Conservation (phyloP, 2,888 invertebrate genomes). For the Platypus cylindrus region DNA sequence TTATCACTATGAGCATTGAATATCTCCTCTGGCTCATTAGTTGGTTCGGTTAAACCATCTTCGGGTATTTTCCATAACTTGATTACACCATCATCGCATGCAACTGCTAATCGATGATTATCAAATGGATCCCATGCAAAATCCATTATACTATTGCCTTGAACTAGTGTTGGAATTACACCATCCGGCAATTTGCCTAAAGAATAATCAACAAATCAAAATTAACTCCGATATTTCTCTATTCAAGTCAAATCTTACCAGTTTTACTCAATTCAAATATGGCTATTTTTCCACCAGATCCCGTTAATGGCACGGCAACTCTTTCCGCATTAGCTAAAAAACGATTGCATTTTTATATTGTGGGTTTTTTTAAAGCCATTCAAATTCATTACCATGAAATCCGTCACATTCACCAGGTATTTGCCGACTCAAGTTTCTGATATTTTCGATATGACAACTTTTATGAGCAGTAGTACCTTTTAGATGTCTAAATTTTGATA, state of each 20-base stretch:
- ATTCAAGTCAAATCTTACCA: no score
- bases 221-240: no score
- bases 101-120: conserved; percentile 61
- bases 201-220: neutral
- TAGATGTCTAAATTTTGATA: conserved; percentile 85
- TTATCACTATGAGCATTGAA: conserved; percentile 78
- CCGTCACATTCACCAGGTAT: conserved; percentile 91
- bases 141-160: conserved; percentile 81
- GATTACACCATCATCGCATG: conserved; percentile 70
- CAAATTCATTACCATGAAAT: conserved; percentile 56
- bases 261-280: conserved; percentile 70
- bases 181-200: conserved; percentile 64
- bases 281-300: conserved; percentile 82
- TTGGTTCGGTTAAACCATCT: conserved; percentile 55
- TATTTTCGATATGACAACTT: conserved; percentile 82
- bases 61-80: conserved; percentile 31
- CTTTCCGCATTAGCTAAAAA: conserved; percentile 65
- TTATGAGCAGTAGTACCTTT: conserved; percentile 86
- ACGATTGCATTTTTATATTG: neutral
- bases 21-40: conserved; percentile 57
- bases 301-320: conserved; percentile 81
- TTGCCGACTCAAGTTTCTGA: conserved; percentile 79
- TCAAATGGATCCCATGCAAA: conserved; percentile 93
- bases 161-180: conserved; percentile 76
- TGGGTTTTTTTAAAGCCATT: neutral